Percentiles rank a stretch among this genome's conserved stretches.
These are phyloP conservation scores for Cliona cf. orientalis DNA, from an alignment of 37 sponge, comb jelly and placozoan genomes.

Conservation along the genomic window DNA sequence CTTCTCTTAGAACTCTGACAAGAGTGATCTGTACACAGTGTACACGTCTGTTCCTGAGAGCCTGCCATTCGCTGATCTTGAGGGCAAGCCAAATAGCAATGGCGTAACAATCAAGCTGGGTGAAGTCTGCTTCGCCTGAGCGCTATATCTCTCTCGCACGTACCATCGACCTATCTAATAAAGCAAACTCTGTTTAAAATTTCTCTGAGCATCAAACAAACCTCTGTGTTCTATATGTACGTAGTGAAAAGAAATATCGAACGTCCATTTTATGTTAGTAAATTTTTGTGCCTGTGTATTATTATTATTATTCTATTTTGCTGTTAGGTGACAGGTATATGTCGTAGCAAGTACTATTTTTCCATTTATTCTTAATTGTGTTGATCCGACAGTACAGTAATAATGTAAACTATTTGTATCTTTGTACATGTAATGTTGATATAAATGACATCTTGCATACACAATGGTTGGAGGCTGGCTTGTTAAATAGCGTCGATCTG, in stretches of 20 bases:
- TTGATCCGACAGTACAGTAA: background rate
- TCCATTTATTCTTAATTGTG: background rate
- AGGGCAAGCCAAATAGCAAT: slow-evolving; percentile 5
- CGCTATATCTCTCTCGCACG: no score
- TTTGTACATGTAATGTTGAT: background rate
- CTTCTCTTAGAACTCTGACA: background rate
- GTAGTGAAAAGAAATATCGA: no score
- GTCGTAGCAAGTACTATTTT: background rate
- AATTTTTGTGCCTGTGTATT: background rate
- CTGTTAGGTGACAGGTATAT: background rate
- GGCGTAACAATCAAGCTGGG: slow-evolving; percentile 12
- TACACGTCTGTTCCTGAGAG: slow-evolving; percentile 25
- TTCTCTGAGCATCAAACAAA: no score
- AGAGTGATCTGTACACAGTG: slow-evolving; percentile 21
- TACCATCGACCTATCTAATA: no score
- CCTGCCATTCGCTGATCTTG: slow-evolving; percentile 52
- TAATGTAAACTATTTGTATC: background rate
- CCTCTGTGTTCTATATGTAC: no score
- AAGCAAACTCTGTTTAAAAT: no score
- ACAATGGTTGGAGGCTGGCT: no score
- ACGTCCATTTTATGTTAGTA: background rate
- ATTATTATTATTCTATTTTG: background rate
- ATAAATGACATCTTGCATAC: background rate
- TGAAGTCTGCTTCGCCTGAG: slow-evolving; percentile 73
- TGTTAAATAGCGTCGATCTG: no score